Evolutionary conservation across 2,797 vertebrate genomes (phyloP), one percentile per base, ranked within the genome.

Genomic region (Myripristis jacobus): DNA sequence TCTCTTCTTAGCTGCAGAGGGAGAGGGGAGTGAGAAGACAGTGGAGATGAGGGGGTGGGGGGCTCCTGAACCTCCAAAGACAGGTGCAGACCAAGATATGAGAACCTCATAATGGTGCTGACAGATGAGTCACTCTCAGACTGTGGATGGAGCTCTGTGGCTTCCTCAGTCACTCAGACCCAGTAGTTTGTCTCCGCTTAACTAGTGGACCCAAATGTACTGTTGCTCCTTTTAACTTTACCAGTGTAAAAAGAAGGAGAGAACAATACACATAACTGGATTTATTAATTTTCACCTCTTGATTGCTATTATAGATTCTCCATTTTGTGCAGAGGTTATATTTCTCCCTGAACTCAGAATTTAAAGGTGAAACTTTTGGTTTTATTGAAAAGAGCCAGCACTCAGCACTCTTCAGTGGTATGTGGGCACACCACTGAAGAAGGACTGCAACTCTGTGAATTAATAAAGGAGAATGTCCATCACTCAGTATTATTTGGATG

Each of bases 31-130:
- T 6, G 2, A 44, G 27, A 15, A 7, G 22, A 24, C 54, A 63
- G 48, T 10, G 0, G 18, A 18, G 18, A 12, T n/a, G 66, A 52
- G 34, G 24, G 43, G 44, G 64, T 63, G 36, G 46, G 66, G 56
- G 47, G 61, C 80, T 59, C 70, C 79, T 75, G 76, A 66, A 75
- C 72, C 4, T 51, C 77, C 58, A 87, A 83, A 89, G 81, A 86
- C 91, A 92, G 92, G 91, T 92, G 91, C 86, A 87, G 81, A 73
- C 87, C 79, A 77, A 89, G 85, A 90, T 88, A 89, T 66, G 86
- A 91, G 85, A 73, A 73, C 57, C 72, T 85, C 80, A 71, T 77
- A 81, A 83, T 78, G 75, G 86, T 46, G 90, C 73, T 89, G 91
- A 93, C 86, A 88, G 90, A 91, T 43, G 24, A 79, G 87, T 61